Evolutionary conservation across 2,797 vertebrate genomes (phyloP), one percentile per base, ranked within the genome.

Genomic region (Takifugu ocellatus): DNA sequence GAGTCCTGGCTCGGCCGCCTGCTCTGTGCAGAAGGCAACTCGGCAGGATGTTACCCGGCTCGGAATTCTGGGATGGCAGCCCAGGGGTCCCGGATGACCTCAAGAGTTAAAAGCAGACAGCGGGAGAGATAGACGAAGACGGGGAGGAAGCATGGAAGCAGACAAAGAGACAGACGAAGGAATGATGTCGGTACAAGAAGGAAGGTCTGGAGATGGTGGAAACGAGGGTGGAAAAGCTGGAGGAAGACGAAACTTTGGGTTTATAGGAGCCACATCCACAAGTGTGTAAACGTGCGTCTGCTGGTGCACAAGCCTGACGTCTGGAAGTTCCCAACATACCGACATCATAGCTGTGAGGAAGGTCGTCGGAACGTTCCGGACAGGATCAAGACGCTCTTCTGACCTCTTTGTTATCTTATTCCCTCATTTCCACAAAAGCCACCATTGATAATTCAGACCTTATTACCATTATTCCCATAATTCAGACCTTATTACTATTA

Each of bases 81-180:
- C 90, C 90, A 60, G 88, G 85, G 90, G 90, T 91, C 88, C 85
- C 83, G 76, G 77, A 81, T 90, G 91, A 92, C 90, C 90, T 89
- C 89, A 54, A 72, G 88, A 90, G 90, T 90, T 91, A 89, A 92
- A 90, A 91, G 86, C 87, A 91, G 91, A 84, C 90, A 91, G 89
- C 81, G 82, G 85, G 90, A 86, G 84, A 71, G 77, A 78, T 74
- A 84, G 78, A 84, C 79, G 66, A 51, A 81, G 80, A 73, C 79
- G 68, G 63, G 76, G 72, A 75, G 71, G 83, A 85, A 84, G 83
- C 88, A 84, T 75, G 78, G 74, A 82, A 82, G 78, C 74, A 75
- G 83, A 85, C 64, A 78, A 81, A 83, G 74, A 77, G 67, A 77
- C 71, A 72, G 63, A 63, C 63, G 63, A 61, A 72, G 73, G 65